Evolutionary conservation across 2,797 vertebrate species (phyloP).

Genomic region (Sylvia borin): DNA sequence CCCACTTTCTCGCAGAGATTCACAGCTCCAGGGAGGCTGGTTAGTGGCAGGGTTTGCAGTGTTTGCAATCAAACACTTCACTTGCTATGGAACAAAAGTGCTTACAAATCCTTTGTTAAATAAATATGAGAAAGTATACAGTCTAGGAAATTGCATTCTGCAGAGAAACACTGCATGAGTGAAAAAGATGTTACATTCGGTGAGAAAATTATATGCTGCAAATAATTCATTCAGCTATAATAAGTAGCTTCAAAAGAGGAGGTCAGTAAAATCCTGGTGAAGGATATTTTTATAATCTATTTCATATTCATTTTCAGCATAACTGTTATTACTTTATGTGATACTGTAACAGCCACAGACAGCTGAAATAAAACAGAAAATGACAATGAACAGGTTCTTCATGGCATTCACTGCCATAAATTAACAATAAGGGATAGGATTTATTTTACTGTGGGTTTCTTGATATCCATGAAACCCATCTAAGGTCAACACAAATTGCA

Average conservation of each 20-base stretch:
- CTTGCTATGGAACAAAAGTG: conserved; percentile 23
- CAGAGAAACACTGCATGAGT: background rate
- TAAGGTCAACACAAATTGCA: conserved; percentile 10
- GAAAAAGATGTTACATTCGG: conserved; percentile 26
- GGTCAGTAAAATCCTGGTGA: conserved; percentile 56
- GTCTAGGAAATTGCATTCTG: conserved; percentile 36
- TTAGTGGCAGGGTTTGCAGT: background rate
- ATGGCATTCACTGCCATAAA: conserved; percentile 27
- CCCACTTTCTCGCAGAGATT: background rate
- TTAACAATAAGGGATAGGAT: conserved; percentile 30
- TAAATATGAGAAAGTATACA: conserved; percentile 36
- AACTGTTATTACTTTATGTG: conserved; percentile 61
- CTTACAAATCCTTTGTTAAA: conserved; percentile 53
- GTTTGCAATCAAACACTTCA: conserved; percentile 30
- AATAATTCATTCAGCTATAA: conserved; percentile 63
- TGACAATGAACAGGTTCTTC: conserved; percentile 55
- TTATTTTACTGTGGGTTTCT: conserved; percentile 23
- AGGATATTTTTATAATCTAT: conserved; percentile 59
- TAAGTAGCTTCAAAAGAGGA: conserved; percentile 53
- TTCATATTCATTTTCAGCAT: conserved; percentile 59
- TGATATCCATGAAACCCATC: conserved; percentile 24
- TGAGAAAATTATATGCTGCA: conserved; percentile 56
- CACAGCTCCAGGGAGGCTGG: conserved; percentile 9
- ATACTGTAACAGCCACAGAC: conserved; percentile 28
- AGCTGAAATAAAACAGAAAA: conserved; percentile 58